These are phyloP conservation scores for Martes flavigula DNA, from an alignment of 2,797 vertebrate genomes.

Conservation along the genomic window DNA sequence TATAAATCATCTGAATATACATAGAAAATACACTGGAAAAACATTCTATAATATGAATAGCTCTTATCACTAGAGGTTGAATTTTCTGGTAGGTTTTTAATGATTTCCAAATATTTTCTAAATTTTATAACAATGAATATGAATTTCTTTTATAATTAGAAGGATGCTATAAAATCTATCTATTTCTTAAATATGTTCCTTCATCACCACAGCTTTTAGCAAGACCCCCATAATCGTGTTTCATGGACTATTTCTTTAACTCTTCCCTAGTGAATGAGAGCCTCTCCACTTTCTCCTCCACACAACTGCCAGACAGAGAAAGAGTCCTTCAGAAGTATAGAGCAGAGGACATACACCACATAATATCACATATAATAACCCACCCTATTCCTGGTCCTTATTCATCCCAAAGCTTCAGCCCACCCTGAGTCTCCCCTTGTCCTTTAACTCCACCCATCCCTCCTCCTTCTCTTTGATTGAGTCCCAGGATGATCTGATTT, in stretches of 20 bases:
- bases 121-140: not conserved
- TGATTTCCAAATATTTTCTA: not conserved
- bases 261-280: not conserved
- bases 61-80: not conserved
- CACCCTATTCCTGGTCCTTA: not conserved
- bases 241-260: not conserved
- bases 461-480: not conserved
- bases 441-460: not conserved
- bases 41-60: not conserved
- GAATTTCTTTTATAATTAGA: constrained; percentile 24
- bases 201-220: not conserved
- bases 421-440: not conserved
- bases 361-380: not conserved
- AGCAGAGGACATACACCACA: not conserved
- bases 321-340: not conserved
- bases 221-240: not conserved
- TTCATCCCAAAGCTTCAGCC: not conserved
- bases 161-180: not conserved
- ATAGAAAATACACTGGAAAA: not conserved
- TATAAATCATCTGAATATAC: not conserved
- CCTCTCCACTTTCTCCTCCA: not conserved
- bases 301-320: not conserved
- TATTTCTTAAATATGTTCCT: not conserved
- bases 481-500: not conserved
- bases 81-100: not conserved